Percentiles rank a stretch among this genome's conserved stretches.
phyloP scores from a whole-genome alignment of 2,113 vertebrate genomes.

The Odocoileus virginianus region DNA sequence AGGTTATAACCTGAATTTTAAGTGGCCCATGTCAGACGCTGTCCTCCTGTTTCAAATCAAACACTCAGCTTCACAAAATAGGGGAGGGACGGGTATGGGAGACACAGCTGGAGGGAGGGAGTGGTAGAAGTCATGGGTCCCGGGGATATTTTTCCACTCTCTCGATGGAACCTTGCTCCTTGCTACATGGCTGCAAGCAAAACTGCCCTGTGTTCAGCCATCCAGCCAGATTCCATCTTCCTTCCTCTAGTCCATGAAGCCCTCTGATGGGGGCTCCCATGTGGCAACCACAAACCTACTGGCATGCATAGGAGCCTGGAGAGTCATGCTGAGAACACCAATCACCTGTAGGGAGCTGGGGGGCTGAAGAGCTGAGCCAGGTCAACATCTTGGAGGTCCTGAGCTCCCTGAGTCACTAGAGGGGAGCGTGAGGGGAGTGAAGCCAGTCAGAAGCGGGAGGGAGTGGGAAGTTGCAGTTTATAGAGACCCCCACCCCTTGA shows the following conservation, averaged over 20 bases:
- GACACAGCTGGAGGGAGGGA: background rate
- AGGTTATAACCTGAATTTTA: background rate
- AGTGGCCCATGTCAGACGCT: constrained; percentile 40
- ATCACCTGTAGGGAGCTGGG: background rate
- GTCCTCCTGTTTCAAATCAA: background rate
- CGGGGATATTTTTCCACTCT: too few species aligned
- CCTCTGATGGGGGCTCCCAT: too few species aligned
- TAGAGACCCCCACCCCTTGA: background rate
- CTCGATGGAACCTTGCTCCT: too few species aligned
- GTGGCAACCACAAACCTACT: too few species aligned
- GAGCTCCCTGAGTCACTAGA: background rate
- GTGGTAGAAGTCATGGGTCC: too few species aligned
- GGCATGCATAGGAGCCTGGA: too few species aligned
- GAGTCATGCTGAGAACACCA: background rate
- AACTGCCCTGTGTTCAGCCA: too few species aligned
- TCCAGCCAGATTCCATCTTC: too few species aligned
- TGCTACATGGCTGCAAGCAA: too few species aligned
- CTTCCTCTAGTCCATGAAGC: too few species aligned
- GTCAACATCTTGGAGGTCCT: background rate
- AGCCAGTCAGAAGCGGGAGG: background rate
- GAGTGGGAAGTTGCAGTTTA: background rate
- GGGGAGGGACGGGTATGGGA: background rate
- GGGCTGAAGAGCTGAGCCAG: too few species aligned
- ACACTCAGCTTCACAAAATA: background rate
- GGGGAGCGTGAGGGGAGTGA: fast-evolving